phyloP scores from a whole-genome alignment of 2,797 vertebrate genomes.

The Acanthurus tractus region DNA sequence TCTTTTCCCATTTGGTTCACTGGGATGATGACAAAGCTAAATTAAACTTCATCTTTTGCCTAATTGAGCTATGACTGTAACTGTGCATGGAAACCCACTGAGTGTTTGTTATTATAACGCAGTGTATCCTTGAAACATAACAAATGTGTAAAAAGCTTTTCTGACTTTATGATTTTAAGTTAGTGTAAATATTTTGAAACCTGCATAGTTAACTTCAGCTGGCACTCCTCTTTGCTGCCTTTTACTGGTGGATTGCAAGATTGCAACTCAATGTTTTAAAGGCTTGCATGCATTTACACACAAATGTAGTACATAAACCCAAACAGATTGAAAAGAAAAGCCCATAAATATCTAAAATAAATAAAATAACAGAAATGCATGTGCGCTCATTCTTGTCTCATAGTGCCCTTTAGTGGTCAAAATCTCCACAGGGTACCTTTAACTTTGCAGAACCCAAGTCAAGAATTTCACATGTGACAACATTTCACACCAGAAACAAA shows the following conservation, averaged over 20 bases:
- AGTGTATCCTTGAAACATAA: too few relatives aligned
- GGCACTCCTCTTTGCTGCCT: too few relatives aligned
- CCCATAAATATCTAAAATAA: background rate
- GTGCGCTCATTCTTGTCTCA: background rate
- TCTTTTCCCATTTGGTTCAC: too few relatives aligned
- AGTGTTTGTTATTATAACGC: background rate
- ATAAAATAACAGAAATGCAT: rapidly evolving
- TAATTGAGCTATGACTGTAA: too few relatives aligned
- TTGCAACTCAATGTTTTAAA: too few relatives aligned
- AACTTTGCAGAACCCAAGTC: background rate
- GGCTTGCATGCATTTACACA: background rate
- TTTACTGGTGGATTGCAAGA: too few relatives aligned
- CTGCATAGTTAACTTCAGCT: too few relatives aligned
- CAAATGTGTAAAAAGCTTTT: too few relatives aligned
- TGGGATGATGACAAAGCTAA: too few relatives aligned
- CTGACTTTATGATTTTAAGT: too few relatives aligned
- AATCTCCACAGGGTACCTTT: background rate
- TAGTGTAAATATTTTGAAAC: too few relatives aligned
- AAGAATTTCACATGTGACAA: background rate
- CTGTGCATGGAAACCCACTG: background rate
- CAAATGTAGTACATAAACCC: background rate
- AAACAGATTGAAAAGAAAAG: background rate
- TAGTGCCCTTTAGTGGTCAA: constrained; percentile 8
- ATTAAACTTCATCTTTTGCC: too few relatives aligned
- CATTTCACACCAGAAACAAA: constrained; percentile 27